Evolutionary conservation across 2,113 vertebrate species (phyloP).

Genomic region (Burhinus oedicnemus): DNA sequence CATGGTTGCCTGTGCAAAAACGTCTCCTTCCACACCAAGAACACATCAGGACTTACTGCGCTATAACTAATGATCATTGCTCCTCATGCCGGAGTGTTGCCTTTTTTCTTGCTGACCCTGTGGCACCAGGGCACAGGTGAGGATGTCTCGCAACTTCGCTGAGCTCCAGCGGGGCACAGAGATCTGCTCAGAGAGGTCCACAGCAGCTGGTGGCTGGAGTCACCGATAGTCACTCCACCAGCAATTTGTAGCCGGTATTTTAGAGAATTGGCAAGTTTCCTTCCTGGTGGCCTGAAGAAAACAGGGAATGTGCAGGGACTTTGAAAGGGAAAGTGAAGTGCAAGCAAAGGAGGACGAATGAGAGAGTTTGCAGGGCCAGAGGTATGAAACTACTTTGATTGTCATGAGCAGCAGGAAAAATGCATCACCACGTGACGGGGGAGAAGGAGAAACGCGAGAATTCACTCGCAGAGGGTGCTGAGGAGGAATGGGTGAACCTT

Average conservation of each 20-base stretch:
- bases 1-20: neutral
- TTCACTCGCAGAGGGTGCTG: neutral
- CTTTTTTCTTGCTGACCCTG: neutral
- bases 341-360: neutral
- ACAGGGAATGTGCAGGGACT: neutral
- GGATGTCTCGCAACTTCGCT: neutral
- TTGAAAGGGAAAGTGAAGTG: neutral
- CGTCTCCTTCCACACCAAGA: neutral
- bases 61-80: accelerated
- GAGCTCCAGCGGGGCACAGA: neutral
- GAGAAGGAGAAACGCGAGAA: neutral
- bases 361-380: neutral
- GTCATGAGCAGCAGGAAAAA: neutral
- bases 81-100: neutral
- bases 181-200: neutral
- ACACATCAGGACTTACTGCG: neutral
- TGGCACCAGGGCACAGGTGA: neutral
- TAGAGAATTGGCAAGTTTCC: neutral
- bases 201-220: neutral
- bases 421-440: accelerated
- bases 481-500: neutral
- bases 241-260: neutral
- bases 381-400: neutral
- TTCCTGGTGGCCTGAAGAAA: neutral
- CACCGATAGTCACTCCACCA: accelerated